phyloP scores from a whole-genome alignment of 2,797 vertebrate species.

The Miichthys miiuy region DNA sequence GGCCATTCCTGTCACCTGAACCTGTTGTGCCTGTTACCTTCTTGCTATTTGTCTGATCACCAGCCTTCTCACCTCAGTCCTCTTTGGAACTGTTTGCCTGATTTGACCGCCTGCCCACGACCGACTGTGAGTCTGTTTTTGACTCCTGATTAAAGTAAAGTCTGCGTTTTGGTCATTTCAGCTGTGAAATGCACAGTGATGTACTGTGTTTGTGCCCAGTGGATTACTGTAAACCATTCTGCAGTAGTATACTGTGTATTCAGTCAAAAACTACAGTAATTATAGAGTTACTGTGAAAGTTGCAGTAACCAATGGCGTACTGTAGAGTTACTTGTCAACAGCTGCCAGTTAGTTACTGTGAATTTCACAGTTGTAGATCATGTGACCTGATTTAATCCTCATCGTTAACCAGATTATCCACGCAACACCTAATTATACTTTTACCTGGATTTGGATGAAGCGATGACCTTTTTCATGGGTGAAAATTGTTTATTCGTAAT shows the following conservation, averaged over 20 bases:
- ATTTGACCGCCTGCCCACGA: background rate
- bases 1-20: background rate
- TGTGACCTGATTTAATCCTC: constrained; percentile 2
- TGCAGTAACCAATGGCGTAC: too few species aligned
- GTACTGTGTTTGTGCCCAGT: too few species aligned
- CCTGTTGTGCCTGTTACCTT: background rate
- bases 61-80: background rate
- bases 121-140: background rate
- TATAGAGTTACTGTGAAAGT: too few species aligned
- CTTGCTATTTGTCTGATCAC: background rate
- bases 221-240: too few species aligned
- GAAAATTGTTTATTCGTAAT: background rate
- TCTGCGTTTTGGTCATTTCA: background rate
- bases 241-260: too few species aligned
- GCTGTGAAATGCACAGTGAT: too few species aligned
- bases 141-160: background rate
- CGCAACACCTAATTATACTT: background rate
- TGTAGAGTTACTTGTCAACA: too few species aligned
- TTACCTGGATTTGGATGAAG: background rate
- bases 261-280: too few species aligned
- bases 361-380: too few species aligned
- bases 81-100: background rate
- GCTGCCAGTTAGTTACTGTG: too few species aligned
- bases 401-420: background rate
- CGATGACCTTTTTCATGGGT: background rate